phyloP scores from a whole-genome alignment of 1,140 invertebrate species.

The Parasteatoda tepidariorum region DNA sequence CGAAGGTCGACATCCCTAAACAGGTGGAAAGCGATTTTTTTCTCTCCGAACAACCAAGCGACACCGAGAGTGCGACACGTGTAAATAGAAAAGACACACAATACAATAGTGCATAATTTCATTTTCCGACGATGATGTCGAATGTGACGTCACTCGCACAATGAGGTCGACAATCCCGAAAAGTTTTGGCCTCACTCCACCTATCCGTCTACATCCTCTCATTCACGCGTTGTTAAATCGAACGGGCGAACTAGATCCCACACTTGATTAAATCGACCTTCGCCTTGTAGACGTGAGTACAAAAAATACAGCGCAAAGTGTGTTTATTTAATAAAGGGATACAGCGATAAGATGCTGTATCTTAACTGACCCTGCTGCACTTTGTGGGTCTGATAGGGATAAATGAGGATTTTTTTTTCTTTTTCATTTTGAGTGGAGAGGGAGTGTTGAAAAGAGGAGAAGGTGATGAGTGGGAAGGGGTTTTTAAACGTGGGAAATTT shows the following conservation, averaged over 20 bases:
- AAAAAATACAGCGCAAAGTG: background rate
- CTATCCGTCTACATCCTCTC: background rate
- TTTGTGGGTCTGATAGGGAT: background rate
- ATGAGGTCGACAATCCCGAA: constrained; percentile 6
- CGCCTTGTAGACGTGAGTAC: background rate
- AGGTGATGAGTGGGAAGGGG: background rate
- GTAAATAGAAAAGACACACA: background rate
- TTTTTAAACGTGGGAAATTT: background rate
- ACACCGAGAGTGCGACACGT: background rate
- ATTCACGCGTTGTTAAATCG: background rate
- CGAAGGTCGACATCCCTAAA: background rate
- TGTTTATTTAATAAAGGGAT: background rate
- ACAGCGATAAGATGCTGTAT: background rate
- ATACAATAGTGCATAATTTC: constrained; percentile 1
- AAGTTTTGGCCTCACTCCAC: background rate
- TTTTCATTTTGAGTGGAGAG: background rate
- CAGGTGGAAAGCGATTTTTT: background rate
- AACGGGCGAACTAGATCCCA: too few relatives aligned
- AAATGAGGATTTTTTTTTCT: background rate
- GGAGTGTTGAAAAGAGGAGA: background rate
- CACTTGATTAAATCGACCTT: background rate
- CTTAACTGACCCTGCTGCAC: background rate
- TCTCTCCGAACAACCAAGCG: background rate
- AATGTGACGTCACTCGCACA: background rate
- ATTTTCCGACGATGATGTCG: background rate